Conservation (phyloP, 2,113 vertebrate genomes). For the Hypomesus transpacificus region DNA sequence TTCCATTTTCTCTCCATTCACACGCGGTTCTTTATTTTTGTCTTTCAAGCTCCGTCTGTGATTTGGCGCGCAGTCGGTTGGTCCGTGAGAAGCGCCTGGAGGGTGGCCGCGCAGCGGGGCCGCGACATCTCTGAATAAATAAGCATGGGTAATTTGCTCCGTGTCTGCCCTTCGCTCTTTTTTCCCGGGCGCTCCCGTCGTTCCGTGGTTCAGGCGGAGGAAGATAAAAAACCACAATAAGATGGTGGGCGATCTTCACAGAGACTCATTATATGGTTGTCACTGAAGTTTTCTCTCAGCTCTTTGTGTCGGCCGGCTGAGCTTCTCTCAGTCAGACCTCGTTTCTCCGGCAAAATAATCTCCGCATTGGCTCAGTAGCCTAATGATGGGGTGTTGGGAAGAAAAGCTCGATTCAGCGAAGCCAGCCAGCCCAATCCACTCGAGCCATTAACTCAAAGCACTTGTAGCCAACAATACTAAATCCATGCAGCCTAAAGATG, state of each 20-base stretch:
- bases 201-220: constrained; percentile 27
- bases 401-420: constrained; percentile 34
- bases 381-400: constrained; percentile 26
- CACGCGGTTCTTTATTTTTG: too few species aligned
- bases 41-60: too few species aligned
- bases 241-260: constrained; percentile 51
- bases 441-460: too few species aligned
- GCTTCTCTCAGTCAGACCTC: constrained; percentile 13
- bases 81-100: not conserved
- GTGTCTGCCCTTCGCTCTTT: constrained; percentile 43
- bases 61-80: too few species aligned
- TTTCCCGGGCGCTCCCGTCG: not conserved
- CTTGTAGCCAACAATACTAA: too few species aligned
- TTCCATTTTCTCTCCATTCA: too few species aligned
- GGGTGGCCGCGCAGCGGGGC: not conserved
- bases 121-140: constrained; percentile 60
- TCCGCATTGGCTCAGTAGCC: constrained; percentile 28
- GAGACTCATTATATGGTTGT: constrained; percentile 63
- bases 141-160: constrained; percentile 64
- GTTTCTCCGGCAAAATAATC: constrained; percentile 49
- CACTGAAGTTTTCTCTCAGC: constrained; percentile 56
- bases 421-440: constrained; percentile 29
- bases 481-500: too few species aligned
- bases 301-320: constrained; percentile 44
- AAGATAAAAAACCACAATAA: constrained; percentile 60